Conservation (phyloP, 2,113 vertebrate genomes). For the Rattus norvegicus region DNA sequence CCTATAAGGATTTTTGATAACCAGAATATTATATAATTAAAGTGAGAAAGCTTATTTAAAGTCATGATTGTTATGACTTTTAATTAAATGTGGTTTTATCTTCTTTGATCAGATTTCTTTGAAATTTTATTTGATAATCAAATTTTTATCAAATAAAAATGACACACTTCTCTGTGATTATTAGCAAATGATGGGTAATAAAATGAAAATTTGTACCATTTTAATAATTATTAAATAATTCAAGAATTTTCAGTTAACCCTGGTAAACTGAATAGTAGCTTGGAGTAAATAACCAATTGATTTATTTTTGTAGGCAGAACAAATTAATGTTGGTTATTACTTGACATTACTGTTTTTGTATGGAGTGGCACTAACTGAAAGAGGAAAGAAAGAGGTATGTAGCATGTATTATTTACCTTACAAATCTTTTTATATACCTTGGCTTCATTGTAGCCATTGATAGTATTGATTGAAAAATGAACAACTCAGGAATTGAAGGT, state of each 20-base stretch:
- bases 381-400: slow-evolving; percentile 79
- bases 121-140: not conserved
- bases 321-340: slow-evolving; percentile 80
- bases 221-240: slow-evolving; percentile 31
- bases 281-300: slow-evolving; percentile 39
- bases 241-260: slow-evolving; percentile 46
- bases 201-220: slow-evolving; percentile 40
- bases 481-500: slow-evolving; percentile 10
- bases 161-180: not conserved
- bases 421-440: slow-evolving; percentile 5
- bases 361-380: slow-evolving; percentile 80
- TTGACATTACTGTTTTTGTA: slow-evolving; percentile 80
- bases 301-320: slow-evolving; percentile 73
- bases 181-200: slow-evolving; percentile 24
- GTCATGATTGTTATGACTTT: slow-evolving; percentile 24
- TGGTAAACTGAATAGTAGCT: slow-evolving; percentile 5
- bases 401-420: slow-evolving; percentile 26
- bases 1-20: not conserved
- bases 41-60: not conserved
- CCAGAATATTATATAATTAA: slow-evolving; percentile 11
- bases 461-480: slow-evolving; percentile 30
- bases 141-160: slow-evolving; percentile 53
- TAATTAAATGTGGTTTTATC: slow-evolving; percentile 44
- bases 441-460: slow-evolving; percentile 31
- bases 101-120: slow-evolving; percentile 53